Evolutionary conservation across 1,140 invertebrate species (phyloP).

Genomic region (Dendroctonus valens): DNA sequence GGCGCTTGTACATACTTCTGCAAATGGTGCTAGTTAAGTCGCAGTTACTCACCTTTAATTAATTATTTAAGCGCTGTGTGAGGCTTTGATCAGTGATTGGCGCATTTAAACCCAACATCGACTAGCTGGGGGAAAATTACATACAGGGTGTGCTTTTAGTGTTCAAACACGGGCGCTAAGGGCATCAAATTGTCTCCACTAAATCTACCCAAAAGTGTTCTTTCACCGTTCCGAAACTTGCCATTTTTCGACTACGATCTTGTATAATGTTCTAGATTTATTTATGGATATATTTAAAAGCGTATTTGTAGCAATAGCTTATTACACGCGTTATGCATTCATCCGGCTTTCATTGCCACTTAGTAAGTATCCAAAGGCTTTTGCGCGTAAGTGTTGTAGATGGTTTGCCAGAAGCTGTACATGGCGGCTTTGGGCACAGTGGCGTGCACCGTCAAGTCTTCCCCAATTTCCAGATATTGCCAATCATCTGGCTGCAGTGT

Average conservation of each 20-base stretch:
- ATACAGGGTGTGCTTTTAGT: too few species aligned
- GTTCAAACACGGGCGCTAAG: too few species aligned
- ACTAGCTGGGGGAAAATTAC: too few species aligned
- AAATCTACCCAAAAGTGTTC: background rate
- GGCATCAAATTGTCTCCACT: too few species aligned
- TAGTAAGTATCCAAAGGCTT: constrained; percentile 31
- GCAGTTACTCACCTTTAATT: too few species aligned
- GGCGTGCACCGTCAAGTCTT: constrained; percentile 12
- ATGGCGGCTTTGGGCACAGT: constrained; percentile 17
- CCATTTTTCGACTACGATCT: too few species aligned
- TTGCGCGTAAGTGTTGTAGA: constrained; percentile 28
- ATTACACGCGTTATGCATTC: background rate
- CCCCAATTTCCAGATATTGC: constrained; percentile 30
- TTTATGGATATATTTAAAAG: background rate
- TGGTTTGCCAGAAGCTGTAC: constrained; percentile 28
- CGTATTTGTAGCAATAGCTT: constrained; percentile 1
- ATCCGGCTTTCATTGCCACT: background rate
- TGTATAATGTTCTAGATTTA: too few species aligned
- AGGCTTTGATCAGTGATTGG: too few species aligned
- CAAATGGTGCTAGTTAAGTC: too few species aligned
- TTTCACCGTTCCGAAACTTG: background rate
- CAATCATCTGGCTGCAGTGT: constrained; percentile 17
- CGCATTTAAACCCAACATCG: too few species aligned
- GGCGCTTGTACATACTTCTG: background rate
- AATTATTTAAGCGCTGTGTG: too few species aligned